phyloP scores from a whole-genome alignment of 2,888 invertebrate species.

The Hirudinaria manillensis region DNA sequence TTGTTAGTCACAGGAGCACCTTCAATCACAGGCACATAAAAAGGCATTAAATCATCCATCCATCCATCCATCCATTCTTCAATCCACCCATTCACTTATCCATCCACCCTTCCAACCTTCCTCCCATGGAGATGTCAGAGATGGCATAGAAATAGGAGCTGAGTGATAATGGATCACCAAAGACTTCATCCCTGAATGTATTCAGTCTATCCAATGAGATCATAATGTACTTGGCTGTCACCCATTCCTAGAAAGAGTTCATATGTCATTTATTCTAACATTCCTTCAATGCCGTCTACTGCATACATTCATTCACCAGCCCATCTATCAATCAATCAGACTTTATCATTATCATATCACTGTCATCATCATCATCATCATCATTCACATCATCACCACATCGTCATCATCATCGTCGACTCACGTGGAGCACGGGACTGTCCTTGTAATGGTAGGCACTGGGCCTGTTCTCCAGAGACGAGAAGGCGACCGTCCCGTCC shows the following conservation, averaged over 20 bases:
- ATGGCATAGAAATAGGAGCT: constrained; percentile 93
- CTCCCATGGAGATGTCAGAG: constrained; percentile 63
- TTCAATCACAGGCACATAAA: no score
- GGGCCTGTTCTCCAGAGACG: constrained; percentile 86
- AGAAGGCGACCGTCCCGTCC: constrained; percentile 68
- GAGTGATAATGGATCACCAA: constrained; percentile 82
- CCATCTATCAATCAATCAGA: no score
- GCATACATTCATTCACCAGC: no score
- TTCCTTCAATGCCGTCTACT: not conserved
- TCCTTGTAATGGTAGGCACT: constrained; percentile 86
- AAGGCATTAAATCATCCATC: no score
- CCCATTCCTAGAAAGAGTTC: constrained; percentile 68
- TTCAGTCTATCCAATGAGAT: constrained; percentile 88
- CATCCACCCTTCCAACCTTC: constrained; percentile 56
- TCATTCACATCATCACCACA: not conserved
- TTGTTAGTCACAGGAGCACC: no score
- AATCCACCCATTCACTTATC: no score
- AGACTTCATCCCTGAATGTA: constrained; percentile 96
- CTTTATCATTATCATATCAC: not conserved
- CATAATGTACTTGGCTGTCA: constrained; percentile 86
- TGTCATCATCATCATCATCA: constrained; percentile 25
- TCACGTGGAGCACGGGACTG: constrained; percentile 76
- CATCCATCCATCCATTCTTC: no score
- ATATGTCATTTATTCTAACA: not conserved
- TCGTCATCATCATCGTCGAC: not conserved